Evolutionary conservation across 2,797 vertebrate genomes (phyloP).

Genomic region (Melanotaenia pygmaea): DNA sequence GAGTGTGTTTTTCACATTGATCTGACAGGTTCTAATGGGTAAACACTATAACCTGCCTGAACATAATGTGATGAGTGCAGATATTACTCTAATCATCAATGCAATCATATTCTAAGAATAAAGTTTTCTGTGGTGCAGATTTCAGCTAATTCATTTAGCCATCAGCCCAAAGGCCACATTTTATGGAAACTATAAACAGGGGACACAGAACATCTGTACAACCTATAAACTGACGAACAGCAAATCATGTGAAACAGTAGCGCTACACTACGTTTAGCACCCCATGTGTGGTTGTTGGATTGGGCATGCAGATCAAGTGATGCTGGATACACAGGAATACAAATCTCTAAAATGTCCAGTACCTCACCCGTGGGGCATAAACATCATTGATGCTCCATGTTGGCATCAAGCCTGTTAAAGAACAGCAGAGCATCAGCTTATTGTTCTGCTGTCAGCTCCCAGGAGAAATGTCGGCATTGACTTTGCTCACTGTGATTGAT

Average conservation of each 20-base stretch:
- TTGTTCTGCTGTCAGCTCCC: constrained; percentile 67
- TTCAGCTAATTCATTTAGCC: constrained; percentile 40
- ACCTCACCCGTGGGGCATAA: neutral
- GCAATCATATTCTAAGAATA: constrained; percentile 46
- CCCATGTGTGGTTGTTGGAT: neutral
- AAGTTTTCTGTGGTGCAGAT: constrained; percentile 19
- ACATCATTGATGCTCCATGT: constrained; percentile 2
- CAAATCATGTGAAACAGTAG: constrained; percentile 2
- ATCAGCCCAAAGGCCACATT: constrained; percentile 26
- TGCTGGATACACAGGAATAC: neutral
- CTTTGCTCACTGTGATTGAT: constrained; percentile 74
- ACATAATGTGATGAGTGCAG: constrained; percentile 59
- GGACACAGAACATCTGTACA: constrained; percentile 18
- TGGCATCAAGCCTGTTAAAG: constrained; percentile 52
- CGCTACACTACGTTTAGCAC: neutral
- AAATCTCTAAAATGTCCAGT: neutral
- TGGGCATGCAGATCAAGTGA: neutral
- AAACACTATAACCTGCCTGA: constrained; percentile 31
- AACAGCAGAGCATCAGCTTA: constrained; percentile 52
- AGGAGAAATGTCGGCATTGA: constrained; percentile 61
- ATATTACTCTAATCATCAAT: constrained; percentile 54
- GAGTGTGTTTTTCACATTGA: constrained; percentile 5
- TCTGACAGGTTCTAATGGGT: constrained; percentile 35
- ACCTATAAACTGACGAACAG: constrained; percentile 1
- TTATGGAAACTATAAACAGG: constrained; percentile 23